These are phyloP conservation scores for Macroramphosus scolopax DNA, from an alignment of 2,797 vertebrate genomes.

Conservation along the genomic window DNA sequence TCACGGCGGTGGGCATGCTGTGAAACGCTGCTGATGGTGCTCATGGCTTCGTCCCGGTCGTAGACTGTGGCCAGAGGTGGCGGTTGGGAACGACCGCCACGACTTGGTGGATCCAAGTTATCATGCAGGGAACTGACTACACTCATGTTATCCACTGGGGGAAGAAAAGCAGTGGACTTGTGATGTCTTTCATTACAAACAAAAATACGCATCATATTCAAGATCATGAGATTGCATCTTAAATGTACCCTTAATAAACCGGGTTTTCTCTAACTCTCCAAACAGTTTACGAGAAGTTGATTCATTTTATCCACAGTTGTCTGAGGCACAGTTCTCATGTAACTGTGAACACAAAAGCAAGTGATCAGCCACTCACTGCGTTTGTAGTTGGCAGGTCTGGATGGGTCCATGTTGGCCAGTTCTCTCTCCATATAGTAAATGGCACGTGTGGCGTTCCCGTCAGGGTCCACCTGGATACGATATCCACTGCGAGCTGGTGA, in stretches of 20 bases:
- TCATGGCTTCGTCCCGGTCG: constrained; percentile 82
- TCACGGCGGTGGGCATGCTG: constrained; percentile 67
- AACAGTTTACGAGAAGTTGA: constrained; percentile 1
- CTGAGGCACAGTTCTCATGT: not conserved
- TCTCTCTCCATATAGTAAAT: constrained; percentile 93
- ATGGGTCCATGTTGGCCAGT: constrained; percentile 87
- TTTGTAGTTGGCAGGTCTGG: constrained; percentile 77
- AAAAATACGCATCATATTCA: too few relatives aligned
- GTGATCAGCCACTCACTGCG: constrained; percentile 75
- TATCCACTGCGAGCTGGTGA: constrained; percentile 84
- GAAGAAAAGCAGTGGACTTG: not conserved
- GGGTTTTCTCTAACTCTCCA: too few relatives aligned
- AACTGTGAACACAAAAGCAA: constrained; percentile 2
- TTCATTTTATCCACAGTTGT: not conserved
- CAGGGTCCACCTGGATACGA: constrained; percentile 88
- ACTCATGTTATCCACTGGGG: constrained; percentile 80
- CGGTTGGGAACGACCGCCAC: constrained; percentile 73
- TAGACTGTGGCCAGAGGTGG: constrained; percentile 71
- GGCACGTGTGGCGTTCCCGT: constrained; percentile 88
- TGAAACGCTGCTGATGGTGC: constrained; percentile 82
- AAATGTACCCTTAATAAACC: too few relatives aligned
- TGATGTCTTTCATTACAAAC: too few relatives aligned
- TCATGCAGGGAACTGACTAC: constrained; percentile 89
- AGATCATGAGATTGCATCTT: too few relatives aligned
- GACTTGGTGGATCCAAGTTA: constrained; percentile 66